phyloP scores from a whole-genome alignment of 2,888 invertebrate species.

The Xanthia togata region DNA sequence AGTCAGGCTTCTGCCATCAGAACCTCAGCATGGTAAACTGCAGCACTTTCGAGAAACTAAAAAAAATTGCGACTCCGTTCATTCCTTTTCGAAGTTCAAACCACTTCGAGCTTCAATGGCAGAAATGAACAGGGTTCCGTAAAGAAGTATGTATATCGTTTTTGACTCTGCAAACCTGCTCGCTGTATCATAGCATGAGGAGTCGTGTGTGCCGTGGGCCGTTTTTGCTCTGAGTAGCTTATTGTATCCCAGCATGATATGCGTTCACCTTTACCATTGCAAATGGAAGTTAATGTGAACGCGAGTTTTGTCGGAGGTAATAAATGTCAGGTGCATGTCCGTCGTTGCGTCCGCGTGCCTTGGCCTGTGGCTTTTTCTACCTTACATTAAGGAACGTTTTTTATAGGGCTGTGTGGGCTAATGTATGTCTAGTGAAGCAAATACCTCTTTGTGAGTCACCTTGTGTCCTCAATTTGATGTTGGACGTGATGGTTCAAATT shows the following conservation, averaged over 20 bases:
- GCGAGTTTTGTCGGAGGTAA: conserved; percentile 74
- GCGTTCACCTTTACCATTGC: conserved; percentile 59
- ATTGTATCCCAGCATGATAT: conserved; percentile 15
- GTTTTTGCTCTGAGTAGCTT: neutral
- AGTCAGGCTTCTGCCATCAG: neutral
- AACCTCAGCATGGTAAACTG: neutral
- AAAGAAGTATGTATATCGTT: neutral
- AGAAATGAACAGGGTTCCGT: neutral
- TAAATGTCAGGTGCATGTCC: conserved; percentile 77
- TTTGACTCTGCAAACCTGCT: neutral
- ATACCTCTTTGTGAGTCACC: conserved; percentile 25
- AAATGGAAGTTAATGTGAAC: conserved; percentile 73
- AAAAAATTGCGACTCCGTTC: neutral
- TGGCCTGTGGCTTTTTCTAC: conserved; percentile 54
- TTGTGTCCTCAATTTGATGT: conserved; percentile 15
- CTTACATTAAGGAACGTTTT: conserved; percentile 50
- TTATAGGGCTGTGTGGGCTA: conserved; percentile 37
- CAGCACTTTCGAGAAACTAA: neutral
- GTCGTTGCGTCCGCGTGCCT: conserved; percentile 60
- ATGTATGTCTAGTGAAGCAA: conserved; percentile 36
- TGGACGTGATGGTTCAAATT: conserved; percentile 1
- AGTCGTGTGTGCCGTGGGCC: neutral
- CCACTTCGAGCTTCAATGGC: neutral
- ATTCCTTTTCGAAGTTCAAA: neutral
- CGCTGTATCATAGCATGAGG: neutral